A percentile compares a stretch with the other conserved stretches of the same genome.
phyloP scores from a whole-genome alignment of 2,888 invertebrate species.

The Orthosia cruda region DNA sequence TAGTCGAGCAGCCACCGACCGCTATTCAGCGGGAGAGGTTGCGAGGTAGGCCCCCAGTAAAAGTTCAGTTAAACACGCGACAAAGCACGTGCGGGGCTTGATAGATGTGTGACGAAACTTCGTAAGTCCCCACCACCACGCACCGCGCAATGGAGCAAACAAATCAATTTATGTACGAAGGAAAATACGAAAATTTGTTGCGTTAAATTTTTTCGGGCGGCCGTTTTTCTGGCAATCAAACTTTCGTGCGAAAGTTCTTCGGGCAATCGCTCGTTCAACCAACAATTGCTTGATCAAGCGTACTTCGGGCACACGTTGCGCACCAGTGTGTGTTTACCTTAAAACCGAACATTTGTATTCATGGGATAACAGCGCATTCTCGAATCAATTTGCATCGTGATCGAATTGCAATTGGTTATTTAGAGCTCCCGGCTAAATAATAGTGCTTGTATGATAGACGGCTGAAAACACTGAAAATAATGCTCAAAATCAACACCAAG shows the following conservation, averaged over 20 bases:
- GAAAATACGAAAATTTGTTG: conserved; percentile 27
- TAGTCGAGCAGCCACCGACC: background rate
- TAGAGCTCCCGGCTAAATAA: background rate
- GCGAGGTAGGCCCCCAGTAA: background rate
- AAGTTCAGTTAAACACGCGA: conserved; percentile 22
- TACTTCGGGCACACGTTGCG: too few relatives aligned
- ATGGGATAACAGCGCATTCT: conserved; percentile 1
- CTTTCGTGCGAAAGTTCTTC: too few relatives aligned
- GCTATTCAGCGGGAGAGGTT: background rate
- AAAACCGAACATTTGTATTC: conserved; percentile 14
- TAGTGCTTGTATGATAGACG: background rate
- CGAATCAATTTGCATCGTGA: conserved; percentile 15
- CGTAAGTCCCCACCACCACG: conserved; percentile 14
- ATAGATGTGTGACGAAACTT: conserved; percentile 27
- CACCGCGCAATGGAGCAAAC: background rate
- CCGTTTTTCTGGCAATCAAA: too few relatives aligned
- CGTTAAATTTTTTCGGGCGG: conserved; percentile 8
- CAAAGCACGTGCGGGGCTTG: conserved; percentile 18
- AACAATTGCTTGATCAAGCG: too few relatives aligned
- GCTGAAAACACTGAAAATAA: too few relatives aligned
- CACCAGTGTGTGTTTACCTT: too few relatives aligned
- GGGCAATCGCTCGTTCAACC: too few relatives aligned
- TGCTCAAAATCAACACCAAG: too few relatives aligned
- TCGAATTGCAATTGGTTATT: background rate
- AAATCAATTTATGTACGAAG: conserved; percentile 24